A percentile compares a stretch with the other conserved stretches of the same genome.
Conservation (phyloP, 2,113 vertebrate genomes). For the Pachycephala philippinensis region DNA sequence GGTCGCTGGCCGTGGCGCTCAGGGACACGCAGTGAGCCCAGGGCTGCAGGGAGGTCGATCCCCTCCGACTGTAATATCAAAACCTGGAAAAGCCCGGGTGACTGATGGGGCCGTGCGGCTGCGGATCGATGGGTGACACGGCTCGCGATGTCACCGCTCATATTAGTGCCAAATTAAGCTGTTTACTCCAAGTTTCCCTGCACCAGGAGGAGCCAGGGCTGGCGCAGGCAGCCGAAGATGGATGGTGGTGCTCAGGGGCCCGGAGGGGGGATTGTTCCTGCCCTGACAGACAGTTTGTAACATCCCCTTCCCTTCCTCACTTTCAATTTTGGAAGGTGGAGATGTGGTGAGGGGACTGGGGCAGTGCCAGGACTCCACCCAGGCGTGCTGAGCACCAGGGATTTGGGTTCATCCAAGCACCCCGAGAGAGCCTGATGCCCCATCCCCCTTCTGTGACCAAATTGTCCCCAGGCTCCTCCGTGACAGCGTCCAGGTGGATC, state of each 20-base stretch:
- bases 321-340: fast-evolving
- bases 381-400: fast-evolving
- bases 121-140: conserved; percentile 27
- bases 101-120: background rate
- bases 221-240: background rate
- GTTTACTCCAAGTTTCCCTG: background rate
- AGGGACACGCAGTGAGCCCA: fast-evolving
- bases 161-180: conserved; percentile 45
- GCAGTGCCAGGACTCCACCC: background rate
- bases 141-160: background rate
- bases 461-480: fast-evolving
- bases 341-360: background rate
- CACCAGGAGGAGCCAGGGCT: background rate
- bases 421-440: fast-evolving
- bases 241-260: background rate
- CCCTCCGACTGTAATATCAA: background rate
- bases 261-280: background rate
- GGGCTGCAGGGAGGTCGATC: background rate
- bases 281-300: background rate
- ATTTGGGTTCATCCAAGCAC: fast-evolving
- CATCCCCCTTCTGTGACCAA: background rate
- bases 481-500: background rate
- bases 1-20: fast-evolving
- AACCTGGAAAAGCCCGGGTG: background rate
- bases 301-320: fast-evolving